A percentile compares a stretch with the other conserved stretches of the same genome.
phyloP scores from a whole-genome alignment of 2,113 vertebrate genomes.

The Ciconia stormi region DNA sequence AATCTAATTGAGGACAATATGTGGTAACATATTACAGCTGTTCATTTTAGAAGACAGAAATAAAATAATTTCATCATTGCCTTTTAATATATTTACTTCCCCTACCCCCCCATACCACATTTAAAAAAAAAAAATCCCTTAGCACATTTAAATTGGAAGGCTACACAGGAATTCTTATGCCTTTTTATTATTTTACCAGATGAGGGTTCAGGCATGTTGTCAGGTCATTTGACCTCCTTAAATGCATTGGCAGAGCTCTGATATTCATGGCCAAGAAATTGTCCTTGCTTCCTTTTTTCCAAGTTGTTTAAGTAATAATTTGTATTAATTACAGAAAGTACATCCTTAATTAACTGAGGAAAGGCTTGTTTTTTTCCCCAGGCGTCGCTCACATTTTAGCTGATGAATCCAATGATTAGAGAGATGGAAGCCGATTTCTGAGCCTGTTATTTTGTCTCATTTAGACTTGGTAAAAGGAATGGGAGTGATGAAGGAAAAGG shows the following conservation, averaged over 20 bases:
- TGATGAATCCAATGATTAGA: not conserved
- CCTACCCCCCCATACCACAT: not conserved
- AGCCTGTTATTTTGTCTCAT: not conserved
- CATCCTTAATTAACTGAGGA: not conserved
- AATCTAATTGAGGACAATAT: not conserved
- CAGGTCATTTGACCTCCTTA: slow-evolving; percentile 55
- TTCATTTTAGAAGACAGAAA: not conserved
- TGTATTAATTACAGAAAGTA: not conserved
- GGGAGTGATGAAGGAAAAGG: not conserved
- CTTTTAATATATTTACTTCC: not conserved
- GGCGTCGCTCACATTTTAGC: not conserved
- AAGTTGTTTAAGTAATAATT: slow-evolving; percentile 2
- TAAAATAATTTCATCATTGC: not conserved
- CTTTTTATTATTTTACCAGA: slow-evolving; percentile 55
- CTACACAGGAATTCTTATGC: not conserved
- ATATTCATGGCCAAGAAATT: slow-evolving; percentile 1
- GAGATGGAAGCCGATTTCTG: not conserved
- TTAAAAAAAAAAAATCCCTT: no score
- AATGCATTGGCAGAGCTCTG: slow-evolving; percentile 35
- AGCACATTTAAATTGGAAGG: not conserved
- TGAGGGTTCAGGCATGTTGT: slow-evolving; percentile 23
- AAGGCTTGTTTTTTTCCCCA: not conserved
- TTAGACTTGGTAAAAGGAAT: not conserved
- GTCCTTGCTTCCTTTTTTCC: slow-evolving; percentile 1
- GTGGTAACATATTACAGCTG: not conserved